Percentiles rank a stretch among this genome's conserved stretches.
Evolutionary conservation across 2,888 invertebrate genomes (phyloP).

Genomic region (Xylota segnis): DNA sequence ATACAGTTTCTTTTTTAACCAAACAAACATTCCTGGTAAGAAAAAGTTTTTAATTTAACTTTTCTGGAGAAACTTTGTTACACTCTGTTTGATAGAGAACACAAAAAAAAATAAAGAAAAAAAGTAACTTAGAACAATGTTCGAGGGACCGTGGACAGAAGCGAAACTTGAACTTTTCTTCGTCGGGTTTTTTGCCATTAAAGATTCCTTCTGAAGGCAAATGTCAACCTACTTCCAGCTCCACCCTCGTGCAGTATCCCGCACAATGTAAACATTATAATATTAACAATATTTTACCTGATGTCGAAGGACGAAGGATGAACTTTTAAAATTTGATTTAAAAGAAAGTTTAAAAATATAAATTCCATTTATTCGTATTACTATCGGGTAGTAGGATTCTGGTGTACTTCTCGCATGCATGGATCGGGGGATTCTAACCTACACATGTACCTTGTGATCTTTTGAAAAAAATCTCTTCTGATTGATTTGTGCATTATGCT

Average conservation of each 20-base stretch:
- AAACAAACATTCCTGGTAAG: slow-evolving; percentile 63
- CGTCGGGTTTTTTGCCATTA: slow-evolving; percentile 45
- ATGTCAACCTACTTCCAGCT: slow-evolving; percentile 44
- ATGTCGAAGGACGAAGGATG: slow-evolving; percentile 58
- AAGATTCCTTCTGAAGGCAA: slow-evolving; percentile 53
- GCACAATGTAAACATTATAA: slow-evolving; percentile 64
- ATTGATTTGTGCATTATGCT: slow-evolving; percentile 5
- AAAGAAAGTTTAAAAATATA: slow-evolving; percentile 21
- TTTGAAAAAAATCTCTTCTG: not conserved
- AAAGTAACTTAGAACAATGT: slow-evolving; percentile 62
- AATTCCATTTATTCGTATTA: slow-evolving; percentile 27
- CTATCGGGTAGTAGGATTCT: not conserved
- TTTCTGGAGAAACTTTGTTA: slow-evolving; percentile 64
- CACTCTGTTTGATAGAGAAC: slow-evolving; percentile 54
- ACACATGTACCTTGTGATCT: not conserved
- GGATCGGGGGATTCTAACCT: not conserved
- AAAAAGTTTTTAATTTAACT: slow-evolving; percentile 74
- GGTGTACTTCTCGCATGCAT: not conserved
- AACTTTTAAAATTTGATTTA: slow-evolving; percentile 66
- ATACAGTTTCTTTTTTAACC: slow-evolving; percentile 63
- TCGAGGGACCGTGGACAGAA: slow-evolving; percentile 67
- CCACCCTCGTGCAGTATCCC: slow-evolving; percentile 6
- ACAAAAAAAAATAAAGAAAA: slow-evolving; percentile 28
- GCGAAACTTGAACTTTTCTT: slow-evolving; percentile 58
- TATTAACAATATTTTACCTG: slow-evolving; percentile 75